Conservation (phyloP, 2,888 invertebrate species). For the Chrysina gloriosa region DNA sequence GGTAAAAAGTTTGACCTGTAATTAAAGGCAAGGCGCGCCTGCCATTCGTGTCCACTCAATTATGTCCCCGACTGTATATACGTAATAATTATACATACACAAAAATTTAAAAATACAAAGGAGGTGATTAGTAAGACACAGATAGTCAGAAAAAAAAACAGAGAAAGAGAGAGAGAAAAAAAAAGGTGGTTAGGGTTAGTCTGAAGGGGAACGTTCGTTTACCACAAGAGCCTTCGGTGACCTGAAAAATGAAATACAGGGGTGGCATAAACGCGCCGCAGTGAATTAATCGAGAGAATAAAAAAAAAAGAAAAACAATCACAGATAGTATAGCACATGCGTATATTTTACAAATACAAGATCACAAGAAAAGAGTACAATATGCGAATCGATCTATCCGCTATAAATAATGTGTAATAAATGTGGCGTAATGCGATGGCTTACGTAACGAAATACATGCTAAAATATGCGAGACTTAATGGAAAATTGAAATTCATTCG, state of each 20-base stretch:
- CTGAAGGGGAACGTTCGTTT: conserved; percentile 53
- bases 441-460: conserved; percentile 8
- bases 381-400: too few relatives aligned
- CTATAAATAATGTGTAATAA: not conserved
- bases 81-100: not conserved
- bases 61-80: too few relatives aligned
- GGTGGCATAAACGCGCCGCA: conserved; percentile 53
- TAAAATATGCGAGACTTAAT: conserved; percentile 14
- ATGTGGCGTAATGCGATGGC: not conserved
- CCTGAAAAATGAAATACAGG: conserved; percentile 71
- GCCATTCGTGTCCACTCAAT: too few relatives aligned
- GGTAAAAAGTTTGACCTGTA: too few relatives aligned
- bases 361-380: conserved; percentile 55
- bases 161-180: not conserved
- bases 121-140: conserved; percentile 26
- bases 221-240: conserved; percentile 73
- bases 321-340: conserved; percentile 50
- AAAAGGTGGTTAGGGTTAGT: conserved; percentile 12
- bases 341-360: conserved; percentile 50
- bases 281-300: conserved; percentile 48
- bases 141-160: not conserved
- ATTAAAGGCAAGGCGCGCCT: too few relatives aligned
- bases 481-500: too few relatives aligned
- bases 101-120: conserved; percentile 5
- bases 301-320: conserved; percentile 54